Evolutionary conservation across 2,888 invertebrate species (phyloP).

Genomic region (Sclerodermus sp.): DNA sequence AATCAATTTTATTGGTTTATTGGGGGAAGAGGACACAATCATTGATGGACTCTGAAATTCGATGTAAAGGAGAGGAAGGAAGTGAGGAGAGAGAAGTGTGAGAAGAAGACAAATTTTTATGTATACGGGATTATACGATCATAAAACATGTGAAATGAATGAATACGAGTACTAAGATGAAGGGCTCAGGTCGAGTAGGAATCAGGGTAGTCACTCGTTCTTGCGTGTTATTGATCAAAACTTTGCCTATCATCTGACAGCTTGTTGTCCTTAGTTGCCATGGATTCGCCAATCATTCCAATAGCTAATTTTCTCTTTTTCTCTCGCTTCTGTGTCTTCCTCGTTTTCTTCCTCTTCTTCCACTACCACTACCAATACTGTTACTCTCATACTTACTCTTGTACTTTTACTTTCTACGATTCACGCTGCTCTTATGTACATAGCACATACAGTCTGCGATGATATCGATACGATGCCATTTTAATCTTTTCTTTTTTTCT

Average conservation of each 20-base stretch:
- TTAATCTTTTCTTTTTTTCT: background rate
- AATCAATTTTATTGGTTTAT: no score
- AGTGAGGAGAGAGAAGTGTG: no score
- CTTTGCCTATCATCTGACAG: conserved; percentile 57
- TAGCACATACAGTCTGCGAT: background rate
- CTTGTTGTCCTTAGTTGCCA: conserved; percentile 57
- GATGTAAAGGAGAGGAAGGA: no score
- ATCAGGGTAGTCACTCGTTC: conserved; percentile 39
- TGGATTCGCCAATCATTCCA: conserved; percentile 54
- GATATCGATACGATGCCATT: background rate
- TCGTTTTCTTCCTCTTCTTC: no score
- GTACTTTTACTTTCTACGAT: background rate
- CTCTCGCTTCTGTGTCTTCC: background rate
- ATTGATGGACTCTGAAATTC: no score
- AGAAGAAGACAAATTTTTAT: no score
- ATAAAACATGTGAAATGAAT: background rate
- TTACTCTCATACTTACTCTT: background rate
- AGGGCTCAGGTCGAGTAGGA: background rate
- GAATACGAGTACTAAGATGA: background rate
- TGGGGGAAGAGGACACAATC: no score
- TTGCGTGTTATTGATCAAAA: conserved; percentile 56
- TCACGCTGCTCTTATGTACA: background rate
- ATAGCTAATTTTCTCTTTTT: conserved; percentile 20
- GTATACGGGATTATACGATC: no score
- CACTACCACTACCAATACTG: background rate